Percentiles rank a stretch among this genome's conserved stretches.
phyloP scores from a whole-genome alignment of 2,797 vertebrate species.

The Cryptoprocta ferox region DNA sequence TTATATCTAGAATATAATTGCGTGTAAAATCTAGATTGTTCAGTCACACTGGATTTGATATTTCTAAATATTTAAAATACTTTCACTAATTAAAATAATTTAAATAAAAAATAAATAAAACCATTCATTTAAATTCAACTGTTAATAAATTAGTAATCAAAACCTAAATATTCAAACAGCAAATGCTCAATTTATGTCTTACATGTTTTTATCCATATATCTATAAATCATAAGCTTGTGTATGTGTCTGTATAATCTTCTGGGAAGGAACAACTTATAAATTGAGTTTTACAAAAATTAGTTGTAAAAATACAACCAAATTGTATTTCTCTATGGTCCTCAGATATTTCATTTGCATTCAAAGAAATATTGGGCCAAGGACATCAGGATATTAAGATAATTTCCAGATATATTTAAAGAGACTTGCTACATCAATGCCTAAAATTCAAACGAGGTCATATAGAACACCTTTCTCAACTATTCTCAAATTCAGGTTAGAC shows the following conservation, averaged over 20 bases:
- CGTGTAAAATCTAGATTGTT: neutral
- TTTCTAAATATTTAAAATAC: neutral
- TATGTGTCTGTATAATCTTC: neutral
- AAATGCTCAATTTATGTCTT: conserved; percentile 10
- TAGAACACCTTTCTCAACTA: conserved; percentile 63
- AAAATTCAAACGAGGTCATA: conserved; percentile 77
- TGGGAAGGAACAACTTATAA: neutral
- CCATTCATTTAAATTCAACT: neutral
- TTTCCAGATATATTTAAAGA: conserved; percentile 58
- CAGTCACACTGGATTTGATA: neutral
- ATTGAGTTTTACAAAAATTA: neutral
- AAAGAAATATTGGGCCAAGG: conserved; percentile 70
- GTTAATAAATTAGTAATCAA: neutral
- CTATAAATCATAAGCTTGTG: neutral
- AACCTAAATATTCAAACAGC: conserved; percentile 43
- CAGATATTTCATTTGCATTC: conserved; percentile 36
- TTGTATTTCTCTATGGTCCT: neutral
- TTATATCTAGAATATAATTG: neutral
- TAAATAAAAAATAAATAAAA: conserved; percentile 39
- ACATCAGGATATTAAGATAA: conserved; percentile 11
- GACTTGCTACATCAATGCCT: conserved; percentile 59
- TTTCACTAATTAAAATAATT: conserved; percentile 28
- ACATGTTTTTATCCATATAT: neutral
- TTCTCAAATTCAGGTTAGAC: conserved; percentile 75
- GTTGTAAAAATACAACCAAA: neutral